Conservation (phyloP, 1,140 invertebrate species). For the Drosophila nigromelanica region DNA sequence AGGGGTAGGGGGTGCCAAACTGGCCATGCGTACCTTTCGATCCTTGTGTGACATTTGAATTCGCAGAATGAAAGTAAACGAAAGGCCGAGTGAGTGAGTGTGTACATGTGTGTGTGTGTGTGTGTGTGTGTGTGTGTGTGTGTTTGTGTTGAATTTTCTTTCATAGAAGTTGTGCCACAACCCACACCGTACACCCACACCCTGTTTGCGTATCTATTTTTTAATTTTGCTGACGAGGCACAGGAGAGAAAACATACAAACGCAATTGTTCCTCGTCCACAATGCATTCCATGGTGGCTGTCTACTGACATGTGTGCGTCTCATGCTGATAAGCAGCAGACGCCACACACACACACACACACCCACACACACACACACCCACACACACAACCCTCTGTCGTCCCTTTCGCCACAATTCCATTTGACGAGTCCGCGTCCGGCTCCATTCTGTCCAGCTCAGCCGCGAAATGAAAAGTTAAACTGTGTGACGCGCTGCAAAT, state of each 20-base stretch:
- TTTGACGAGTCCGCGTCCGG: constrained; percentile 18
- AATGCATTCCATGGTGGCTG: constrained; percentile 70
- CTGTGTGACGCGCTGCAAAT: constrained; percentile 70
- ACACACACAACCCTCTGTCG: too few relatives aligned
- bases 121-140: neutral
- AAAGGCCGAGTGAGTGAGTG: neutral
- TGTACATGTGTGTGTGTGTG: neutral
- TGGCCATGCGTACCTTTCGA: constrained; percentile 80
- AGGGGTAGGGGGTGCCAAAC: constrained; percentile 20
- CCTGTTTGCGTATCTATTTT: constrained; percentile 74
- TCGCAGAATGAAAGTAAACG: constrained; percentile 50
- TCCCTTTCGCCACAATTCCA: neutral
- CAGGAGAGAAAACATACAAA: constrained; percentile 72
- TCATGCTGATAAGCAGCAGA: constrained; percentile 77
- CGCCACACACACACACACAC: constrained; percentile 3
- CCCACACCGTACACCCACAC: neutral
- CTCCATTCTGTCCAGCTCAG: constrained; percentile 35
- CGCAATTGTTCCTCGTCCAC: constrained; percentile 78
- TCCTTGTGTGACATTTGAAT: constrained; percentile 82
- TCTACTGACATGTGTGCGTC: constrained; percentile 76
- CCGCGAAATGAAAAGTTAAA: constrained; percentile 81
- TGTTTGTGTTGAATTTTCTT: constrained; percentile 60
- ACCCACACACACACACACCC: neutral
- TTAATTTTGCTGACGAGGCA: constrained; percentile 82
- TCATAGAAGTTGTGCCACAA: constrained; percentile 56